Base-by-base conservation (phyloP, 2,888 invertebrate genomes). In the Acheta domesticus region DNA sequence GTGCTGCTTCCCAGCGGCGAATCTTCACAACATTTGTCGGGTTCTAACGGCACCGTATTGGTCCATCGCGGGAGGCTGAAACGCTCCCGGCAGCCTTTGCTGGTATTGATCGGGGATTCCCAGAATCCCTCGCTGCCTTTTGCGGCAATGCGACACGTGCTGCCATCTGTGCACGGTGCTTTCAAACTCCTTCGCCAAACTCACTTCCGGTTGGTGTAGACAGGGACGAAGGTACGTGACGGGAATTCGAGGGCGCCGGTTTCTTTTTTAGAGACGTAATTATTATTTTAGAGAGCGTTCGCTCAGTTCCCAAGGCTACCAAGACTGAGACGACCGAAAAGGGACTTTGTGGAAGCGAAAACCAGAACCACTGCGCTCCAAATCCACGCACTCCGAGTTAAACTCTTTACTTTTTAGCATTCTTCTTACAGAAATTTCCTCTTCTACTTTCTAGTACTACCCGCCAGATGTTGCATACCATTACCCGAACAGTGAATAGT, bases 1-100 rank as follows among this genome's bases (percentile, higher is more conserved):
- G 62, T 62, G 62, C 62, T 62, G 62, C 62, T 62, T 19, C 62
- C 62, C 62, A 62, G 62, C 62, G 62, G 62, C 62, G 62, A 62
- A 62, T 62, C 62, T n/a, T 62, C 62, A n/a, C 62, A 62, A 62
- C 62, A 12, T 62, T 62, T 62, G 62, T n/a, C 62, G 14, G 62
- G 16, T n/a, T 62, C 62, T 14, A 62, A 62, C 62, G 62, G 16
- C 62, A 19, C n/a, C 62, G 14, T 16, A 62, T 62, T 62, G 62
- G 62, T 62, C 62, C 62, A 62, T 62, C 62, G n/a, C 62, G 62
- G n/a, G 62, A 3, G n/a, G 62, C 14, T n/a, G n/a, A 14, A 14
- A 62, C 62, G 62, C n/a, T 62, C 62, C 62, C 62, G n/a, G 62
- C 62, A 62, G 14, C 62, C 62, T 62, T 62, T 62, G 62, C n/a